Base-by-base conservation (phyloP, 2,113 vertebrate genomes). In the Polypterus senegalus region DNA sequence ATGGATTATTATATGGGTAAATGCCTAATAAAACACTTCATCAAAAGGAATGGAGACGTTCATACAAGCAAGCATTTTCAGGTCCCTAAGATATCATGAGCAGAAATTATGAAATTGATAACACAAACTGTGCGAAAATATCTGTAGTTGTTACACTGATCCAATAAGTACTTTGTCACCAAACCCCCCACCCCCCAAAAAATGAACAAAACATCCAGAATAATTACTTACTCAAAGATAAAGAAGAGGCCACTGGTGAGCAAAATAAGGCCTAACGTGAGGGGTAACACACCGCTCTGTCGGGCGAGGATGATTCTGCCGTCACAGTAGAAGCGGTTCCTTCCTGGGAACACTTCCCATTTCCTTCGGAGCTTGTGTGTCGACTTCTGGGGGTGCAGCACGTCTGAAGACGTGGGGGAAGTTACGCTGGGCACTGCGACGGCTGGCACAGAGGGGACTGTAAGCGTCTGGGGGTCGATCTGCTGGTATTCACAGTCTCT, bases 241-340 rank as follows among this genome's bases (percentile, higher is more conserved):
- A 97, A 97, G 84, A 97, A 97, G 81, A 97, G 90, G 74, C 84
- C 79, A 74, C 89, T 88, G 63, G 91, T 97, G 79, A 80, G 72
- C 73, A 94, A 73, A 79, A 96, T 91, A 79, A 96, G 91, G 75
- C 87, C 86, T 73, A 93, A 81, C 44, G 93, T 97, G 77, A 96
- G 77, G 9, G 81, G 89, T 63, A 96, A 89, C 68, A 96, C 86
- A 11, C 93, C 90, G 70, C 85, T 91, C 77, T 94, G 92, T 60
- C 87, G 80, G 43, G 90, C 83, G 61, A 92, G 77, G 71, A 96
- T 93, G 47, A 97, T 78, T 59, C 92, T 83, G 58, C 92, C 92
- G 59, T 90, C 87, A 83, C 91, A 95, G 74, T 74, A 93, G 71
- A 95, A 95, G 62, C 89, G 78, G 76, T 94, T 95, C 67, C 85